Conservation (phyloP, 2,113 vertebrate species). For the Miniopterus natalensis region DNA sequence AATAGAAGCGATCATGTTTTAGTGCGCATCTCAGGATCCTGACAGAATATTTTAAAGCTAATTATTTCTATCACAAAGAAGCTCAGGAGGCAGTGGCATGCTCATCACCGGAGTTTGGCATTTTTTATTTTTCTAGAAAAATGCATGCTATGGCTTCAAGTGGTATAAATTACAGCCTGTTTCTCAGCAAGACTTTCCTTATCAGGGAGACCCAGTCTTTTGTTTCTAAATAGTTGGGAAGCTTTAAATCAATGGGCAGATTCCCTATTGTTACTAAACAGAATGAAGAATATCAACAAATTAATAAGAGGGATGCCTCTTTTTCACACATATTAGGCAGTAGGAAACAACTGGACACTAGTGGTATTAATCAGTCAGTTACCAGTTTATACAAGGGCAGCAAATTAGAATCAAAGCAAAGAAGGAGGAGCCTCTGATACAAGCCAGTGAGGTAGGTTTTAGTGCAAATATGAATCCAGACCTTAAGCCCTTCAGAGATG, state of each 20-base stretch:
- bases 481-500: background rate
- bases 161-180: slow-evolving; percentile 45
- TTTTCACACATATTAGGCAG: background rate
- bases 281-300: background rate
- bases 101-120: slow-evolving; percentile 72
- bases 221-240: slow-evolving; percentile 27
- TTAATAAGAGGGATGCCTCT: background rate
- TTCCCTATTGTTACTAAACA: background rate
- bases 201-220: background rate
- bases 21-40: slow-evolving; percentile 70
- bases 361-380: background rate
- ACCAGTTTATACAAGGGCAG: background rate
- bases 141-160: slow-evolving; percentile 30
- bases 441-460: background rate
- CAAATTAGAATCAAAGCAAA: background rate
- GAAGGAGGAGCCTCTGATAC: background rate
- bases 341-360: background rate
- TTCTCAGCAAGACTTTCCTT: background rate
- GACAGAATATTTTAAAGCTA: slow-evolving; percentile 84
- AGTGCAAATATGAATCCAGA: background rate
- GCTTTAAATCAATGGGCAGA: background rate
- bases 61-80: slow-evolving; percentile 82
- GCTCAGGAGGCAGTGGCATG: slow-evolving; percentile 76
- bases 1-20: slow-evolving; percentile 74
- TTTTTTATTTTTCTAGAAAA: slow-evolving; percentile 78